These are phyloP conservation scores for Mesoligia furuncula DNA, from an alignment of 2,888 invertebrate species.

Conservation along the genomic window DNA sequence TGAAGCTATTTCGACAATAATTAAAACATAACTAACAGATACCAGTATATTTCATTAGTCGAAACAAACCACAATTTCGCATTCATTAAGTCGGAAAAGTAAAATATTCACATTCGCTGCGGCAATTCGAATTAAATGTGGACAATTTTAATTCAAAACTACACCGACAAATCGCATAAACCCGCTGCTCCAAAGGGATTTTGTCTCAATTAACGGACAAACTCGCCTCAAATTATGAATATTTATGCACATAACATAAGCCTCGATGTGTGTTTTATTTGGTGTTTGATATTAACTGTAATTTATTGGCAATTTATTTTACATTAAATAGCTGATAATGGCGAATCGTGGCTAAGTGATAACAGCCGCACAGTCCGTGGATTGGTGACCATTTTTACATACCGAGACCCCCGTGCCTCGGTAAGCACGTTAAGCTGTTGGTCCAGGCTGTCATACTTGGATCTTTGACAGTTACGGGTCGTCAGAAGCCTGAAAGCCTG, in stretches of 20 bases:
- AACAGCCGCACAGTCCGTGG: not conserved
- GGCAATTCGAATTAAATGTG: conserved; percentile 47
- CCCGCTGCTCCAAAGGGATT: conserved; percentile 65
- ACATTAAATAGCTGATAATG: not conserved
- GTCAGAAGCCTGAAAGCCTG: not conserved
- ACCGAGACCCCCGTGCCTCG: not conserved
- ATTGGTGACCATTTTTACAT: not conserved
- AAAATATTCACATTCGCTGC: conserved; percentile 49
- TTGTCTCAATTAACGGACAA: conserved; percentile 76
- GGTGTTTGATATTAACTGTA: conserved; percentile 22
- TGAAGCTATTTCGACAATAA: conserved; percentile 11
- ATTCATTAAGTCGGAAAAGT: conserved; percentile 45
- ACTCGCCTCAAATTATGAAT: conserved; percentile 58
- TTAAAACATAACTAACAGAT: conserved; percentile 8
- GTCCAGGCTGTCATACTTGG: no score
- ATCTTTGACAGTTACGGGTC: not conserved
- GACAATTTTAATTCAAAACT: conserved; percentile 72
- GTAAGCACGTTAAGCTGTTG: not conserved
- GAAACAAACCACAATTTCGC: conserved; percentile 43
- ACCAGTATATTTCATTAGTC: conserved; percentile 38
- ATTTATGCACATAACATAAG: conserved; percentile 59
- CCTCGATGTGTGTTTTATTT: conserved; percentile 47
- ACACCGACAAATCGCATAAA: conserved; percentile 53
- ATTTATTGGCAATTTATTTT: conserved; percentile 24
- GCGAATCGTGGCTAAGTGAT: not conserved